A percentile compares a stretch with the other conserved stretches of the same genome.
Evolutionary conservation across 2,888 invertebrate species (phyloP).

Genomic region (Eupithecia pulchellata): DNA sequence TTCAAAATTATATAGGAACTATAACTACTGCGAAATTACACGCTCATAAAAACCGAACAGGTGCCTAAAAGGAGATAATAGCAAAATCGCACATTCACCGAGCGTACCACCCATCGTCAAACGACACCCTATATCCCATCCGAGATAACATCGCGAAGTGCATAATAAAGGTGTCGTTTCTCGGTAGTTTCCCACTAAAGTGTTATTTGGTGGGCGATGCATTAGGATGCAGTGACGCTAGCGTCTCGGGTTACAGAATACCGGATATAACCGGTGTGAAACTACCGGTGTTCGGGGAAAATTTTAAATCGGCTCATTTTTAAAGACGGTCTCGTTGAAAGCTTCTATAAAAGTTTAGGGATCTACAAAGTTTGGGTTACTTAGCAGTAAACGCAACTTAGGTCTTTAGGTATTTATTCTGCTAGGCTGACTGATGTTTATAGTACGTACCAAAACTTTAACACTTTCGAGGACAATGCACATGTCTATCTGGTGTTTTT

Average conservation of each 20-base stretch:
- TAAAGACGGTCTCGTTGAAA: constrained; percentile 11
- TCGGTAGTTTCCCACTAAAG: constrained; percentile 63
- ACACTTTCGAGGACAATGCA: background rate
- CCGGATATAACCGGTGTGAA: constrained; percentile 50
- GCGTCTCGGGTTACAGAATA: constrained; percentile 51
- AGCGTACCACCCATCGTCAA: constrained; percentile 14
- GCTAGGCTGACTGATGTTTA: background rate
- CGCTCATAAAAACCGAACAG: constrained; percentile 17
- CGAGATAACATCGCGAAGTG: constrained; percentile 58
- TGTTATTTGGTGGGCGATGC: constrained; percentile 56
- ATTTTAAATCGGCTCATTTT: constrained; percentile 16
- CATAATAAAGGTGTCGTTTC: constrained; percentile 68
- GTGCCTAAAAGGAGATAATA: constrained; percentile 13
- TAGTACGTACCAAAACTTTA: background rate
- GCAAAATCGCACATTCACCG: constrained; percentile 16
- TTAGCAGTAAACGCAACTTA: background rate
- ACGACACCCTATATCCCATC: constrained; percentile 44
- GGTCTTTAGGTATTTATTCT: background rate
- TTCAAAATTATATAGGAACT: background rate
- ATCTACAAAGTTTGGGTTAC: constrained; percentile 6
- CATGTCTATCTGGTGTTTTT: background rate
- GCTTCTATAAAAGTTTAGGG: constrained; percentile 7
- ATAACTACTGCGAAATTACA: background rate
- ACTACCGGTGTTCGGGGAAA: constrained; percentile 31
- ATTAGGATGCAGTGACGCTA: constrained; percentile 62